Evolutionary conservation across 1,140 invertebrate species (phyloP), one percentile per base, ranked within the genome.

Genomic region (Cyrtorhinus lividipennis): DNA sequence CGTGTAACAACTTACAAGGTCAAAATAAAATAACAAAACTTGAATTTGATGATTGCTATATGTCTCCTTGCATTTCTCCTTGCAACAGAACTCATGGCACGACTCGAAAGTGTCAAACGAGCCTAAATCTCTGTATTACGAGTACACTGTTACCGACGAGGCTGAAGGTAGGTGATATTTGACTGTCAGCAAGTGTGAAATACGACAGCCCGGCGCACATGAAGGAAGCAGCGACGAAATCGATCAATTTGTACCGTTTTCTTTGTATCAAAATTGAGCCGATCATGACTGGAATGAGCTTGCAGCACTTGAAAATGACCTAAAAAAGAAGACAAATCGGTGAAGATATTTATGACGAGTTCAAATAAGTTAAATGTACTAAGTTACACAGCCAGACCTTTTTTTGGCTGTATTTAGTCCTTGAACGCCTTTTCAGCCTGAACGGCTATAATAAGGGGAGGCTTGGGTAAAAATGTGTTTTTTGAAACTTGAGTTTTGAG

Each of bases 291-390:
- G 95, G 95, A 68, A 97, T 93, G 0, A 98, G 78, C 76, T 98
- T 98, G 71, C 95, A 98, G 72, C 92, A 95, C 75, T 94, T 94
- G 71, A 94, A 94, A 68, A 94, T 92, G n/a, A 94, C 83, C 75
- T 88, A 80, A 24, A 59, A 53, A 61, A 23, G 13, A 44, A 44
- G 8, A 10, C 8, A 44, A 44, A 44, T 44, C 8, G 8, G 38
- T n/a, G 38, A 44, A 44, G n/a, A n/a, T n/a, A n/a, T n/a, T 44
- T n/a, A 10, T 44, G 38, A 44, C 38, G n/a, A 44, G 8, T 44
- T 44, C n/a, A n/a, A n/a, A n/a, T 44, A 44, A 44, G n/a, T 44
- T 44, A 44, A 44, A 44, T 44, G 38, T n/a, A 44, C 8, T 10
- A 44, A 44, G n/a, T 8, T 44, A 44, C 38, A 44, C 8, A 44